A percentile compares a stretch with the other conserved stretches of the same genome.
Conservation (phyloP, 2,797 vertebrate species). For the Lerista edwardsae region DNA sequence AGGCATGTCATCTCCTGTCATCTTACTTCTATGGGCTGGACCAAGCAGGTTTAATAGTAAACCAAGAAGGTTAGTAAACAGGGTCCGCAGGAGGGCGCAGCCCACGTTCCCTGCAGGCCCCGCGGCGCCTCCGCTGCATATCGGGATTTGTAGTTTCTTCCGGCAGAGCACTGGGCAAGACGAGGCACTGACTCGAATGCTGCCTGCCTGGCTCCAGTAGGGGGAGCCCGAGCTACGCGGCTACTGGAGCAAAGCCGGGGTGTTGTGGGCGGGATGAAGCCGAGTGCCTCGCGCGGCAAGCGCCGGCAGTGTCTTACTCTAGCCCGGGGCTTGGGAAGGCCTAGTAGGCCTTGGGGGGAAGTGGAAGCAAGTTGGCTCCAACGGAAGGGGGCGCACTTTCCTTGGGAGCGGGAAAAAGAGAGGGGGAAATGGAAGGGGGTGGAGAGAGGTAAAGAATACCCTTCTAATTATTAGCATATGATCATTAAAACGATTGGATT, state of each 20-base stretch:
- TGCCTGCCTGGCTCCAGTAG: not conserved
- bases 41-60: too few species aligned
- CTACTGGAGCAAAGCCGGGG: not conserved
- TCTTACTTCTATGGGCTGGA: too few species aligned
- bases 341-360: not conserved
- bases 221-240: not conserved
- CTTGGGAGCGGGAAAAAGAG: too few species aligned
- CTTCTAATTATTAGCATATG: too few species aligned
- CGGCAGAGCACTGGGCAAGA: too few species aligned
- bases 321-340: slow-evolving; percentile 5
- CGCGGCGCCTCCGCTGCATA: slow-evolving; percentile 1
- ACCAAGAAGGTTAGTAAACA: too few species aligned
- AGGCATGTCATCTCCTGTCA: too few species aligned
- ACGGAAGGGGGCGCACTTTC: not conserved
- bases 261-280: not conserved
- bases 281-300: not conserved
- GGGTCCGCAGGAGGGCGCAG: too few species aligned
- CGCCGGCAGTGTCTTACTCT: not conserved
- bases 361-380: not conserved
- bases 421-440: not conserved
- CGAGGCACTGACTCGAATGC: too few species aligned
- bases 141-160: slow-evolving; percentile 62
- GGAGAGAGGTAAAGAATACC: not conserved
- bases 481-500: too few species aligned
- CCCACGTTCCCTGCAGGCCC: not conserved